Conservation (phyloP, 2,113 vertebrate genomes). For the Puffinus mauretanicus region DNA sequence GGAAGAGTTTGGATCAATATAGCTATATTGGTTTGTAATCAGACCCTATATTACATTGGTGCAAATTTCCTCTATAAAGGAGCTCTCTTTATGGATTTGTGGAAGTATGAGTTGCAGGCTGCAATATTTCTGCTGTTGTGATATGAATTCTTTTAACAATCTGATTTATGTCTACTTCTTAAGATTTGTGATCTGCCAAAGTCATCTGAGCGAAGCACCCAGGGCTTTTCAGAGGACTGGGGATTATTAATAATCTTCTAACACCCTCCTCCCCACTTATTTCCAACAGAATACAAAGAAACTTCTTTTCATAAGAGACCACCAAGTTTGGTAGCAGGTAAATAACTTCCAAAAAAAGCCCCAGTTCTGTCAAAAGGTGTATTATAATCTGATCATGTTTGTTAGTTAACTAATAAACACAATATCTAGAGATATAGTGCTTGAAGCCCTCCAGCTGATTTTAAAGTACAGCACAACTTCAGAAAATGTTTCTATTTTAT, state of each 20-base stretch:
- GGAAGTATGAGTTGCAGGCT: not conserved
- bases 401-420: not conserved
- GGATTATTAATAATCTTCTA: not conserved
- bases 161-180: slow-evolving; percentile 20
- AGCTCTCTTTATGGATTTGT: not conserved
- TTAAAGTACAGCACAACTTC: not conserved
- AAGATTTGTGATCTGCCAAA: not conserved
- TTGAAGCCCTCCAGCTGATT: not conserved
- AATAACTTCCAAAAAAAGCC: not conserved
- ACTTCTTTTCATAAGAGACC: not conserved
- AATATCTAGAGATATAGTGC: not conserved
- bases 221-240: not conserved
- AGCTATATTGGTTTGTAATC: not conserved
- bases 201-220: not conserved
- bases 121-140: not conserved
- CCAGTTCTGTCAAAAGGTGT: not conserved
- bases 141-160: not conserved
- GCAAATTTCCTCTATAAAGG: not conserved
- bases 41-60: not conserved
- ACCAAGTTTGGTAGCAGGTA: not conserved
- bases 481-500: not conserved
- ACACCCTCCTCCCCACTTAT: accelerated
- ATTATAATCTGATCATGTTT: not conserved
- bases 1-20: not conserved
- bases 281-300: not conserved